Conservation (phyloP, 2,113 vertebrate genomes). For the Hiodon alosoides region DNA sequence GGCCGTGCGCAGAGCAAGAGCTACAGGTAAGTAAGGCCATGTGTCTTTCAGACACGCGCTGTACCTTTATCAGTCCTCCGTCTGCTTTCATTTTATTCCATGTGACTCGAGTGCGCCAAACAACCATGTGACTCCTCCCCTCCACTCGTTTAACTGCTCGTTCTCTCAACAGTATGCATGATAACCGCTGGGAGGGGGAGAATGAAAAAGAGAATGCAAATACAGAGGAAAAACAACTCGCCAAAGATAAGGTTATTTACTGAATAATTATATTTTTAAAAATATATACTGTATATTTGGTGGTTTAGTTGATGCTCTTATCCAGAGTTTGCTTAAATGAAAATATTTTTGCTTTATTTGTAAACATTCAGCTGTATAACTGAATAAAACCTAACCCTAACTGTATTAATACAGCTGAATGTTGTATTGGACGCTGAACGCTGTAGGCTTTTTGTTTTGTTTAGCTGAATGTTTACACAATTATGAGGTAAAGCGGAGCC, state of each 20-base stretch:
- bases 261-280: neutral
- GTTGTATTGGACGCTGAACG: no score
- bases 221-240: constrained; percentile 16
- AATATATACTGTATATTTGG: neutral
- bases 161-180: constrained; percentile 71
- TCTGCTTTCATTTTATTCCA: neutral
- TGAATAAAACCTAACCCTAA: no score
- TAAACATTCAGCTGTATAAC: no score
- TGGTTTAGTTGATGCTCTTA: no score
- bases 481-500: no score
- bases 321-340: no score
- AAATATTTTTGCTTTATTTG: no score
- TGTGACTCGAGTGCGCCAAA: neutral
- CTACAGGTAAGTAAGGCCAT: constrained; percentile 66
- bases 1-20: constrained; percentile 53
- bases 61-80: no score
- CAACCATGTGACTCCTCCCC: neutral
- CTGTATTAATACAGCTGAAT: no score
- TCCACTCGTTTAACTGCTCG: neutral
- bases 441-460: no score
- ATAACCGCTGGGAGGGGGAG: constrained; percentile 81
- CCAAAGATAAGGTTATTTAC: constrained; percentile 26
- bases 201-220: constrained; percentile 42
- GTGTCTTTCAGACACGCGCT: neutral
- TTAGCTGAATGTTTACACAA: no score